Conservation (phyloP, 2,888 invertebrate genomes). For the Macrosoma leucophasiata region DNA sequence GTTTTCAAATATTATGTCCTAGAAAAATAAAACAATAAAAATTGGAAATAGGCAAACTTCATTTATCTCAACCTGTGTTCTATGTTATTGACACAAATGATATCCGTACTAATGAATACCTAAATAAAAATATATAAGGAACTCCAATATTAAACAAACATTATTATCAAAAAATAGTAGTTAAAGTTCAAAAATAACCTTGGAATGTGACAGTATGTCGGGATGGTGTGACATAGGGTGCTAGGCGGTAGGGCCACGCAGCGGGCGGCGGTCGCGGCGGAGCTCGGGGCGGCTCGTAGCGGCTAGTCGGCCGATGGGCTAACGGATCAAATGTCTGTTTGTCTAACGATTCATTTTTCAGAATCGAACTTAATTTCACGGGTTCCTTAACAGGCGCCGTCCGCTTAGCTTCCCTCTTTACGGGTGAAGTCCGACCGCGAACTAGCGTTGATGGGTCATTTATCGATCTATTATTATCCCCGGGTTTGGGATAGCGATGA, state of each 20-base stretch:
- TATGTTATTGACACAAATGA: too few species aligned
- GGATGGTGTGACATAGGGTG: slow-evolving; percentile 69
- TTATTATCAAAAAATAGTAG: slow-evolving; percentile 23
- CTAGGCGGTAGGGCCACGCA: slow-evolving; percentile 57
- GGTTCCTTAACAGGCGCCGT: slow-evolving; percentile 48
- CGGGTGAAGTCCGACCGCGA: slow-evolving; percentile 47
- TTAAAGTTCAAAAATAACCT: slow-evolving; percentile 73
- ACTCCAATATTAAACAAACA: slow-evolving; percentile 61
- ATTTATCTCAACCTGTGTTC: too few species aligned
- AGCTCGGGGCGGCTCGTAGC: slow-evolving; percentile 82
- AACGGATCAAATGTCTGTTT: slow-evolving; percentile 84
- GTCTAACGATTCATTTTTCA: slow-evolving; percentile 72
- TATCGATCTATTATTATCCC: slow-evolving; percentile 80
- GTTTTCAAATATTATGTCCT: too few species aligned
- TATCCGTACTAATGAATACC: slow-evolving; percentile 46
- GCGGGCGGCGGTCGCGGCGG: slow-evolving; percentile 71
- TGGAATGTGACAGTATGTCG: slow-evolving; percentile 84
- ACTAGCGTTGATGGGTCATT: slow-evolving; percentile 53
- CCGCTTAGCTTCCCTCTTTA: slow-evolving; percentile 61
- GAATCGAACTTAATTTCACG: slow-evolving; percentile 65
- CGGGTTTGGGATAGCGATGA: slow-evolving; percentile 82
- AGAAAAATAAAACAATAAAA: too few species aligned
- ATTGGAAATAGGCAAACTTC: too few species aligned
- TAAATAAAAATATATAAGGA: slow-evolving; percentile 20
- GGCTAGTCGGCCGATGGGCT: slow-evolving; percentile 83